Conservation (phyloP, 1,140 invertebrate species). For the Nymphalis io region DNA sequence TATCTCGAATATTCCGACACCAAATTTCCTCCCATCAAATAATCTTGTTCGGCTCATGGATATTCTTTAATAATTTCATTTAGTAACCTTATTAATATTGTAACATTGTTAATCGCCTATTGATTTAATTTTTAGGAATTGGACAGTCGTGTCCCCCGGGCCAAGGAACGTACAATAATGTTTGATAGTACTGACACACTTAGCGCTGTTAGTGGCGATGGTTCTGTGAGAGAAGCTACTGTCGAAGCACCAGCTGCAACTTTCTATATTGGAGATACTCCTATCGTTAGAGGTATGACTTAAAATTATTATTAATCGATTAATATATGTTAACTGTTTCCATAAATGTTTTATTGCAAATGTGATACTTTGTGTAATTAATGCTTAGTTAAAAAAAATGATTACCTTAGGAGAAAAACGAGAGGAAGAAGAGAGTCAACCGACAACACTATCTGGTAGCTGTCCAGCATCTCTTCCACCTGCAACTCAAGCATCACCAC, state of each 20-base stretch:
- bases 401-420: constrained; percentile 47
- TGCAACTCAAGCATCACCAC: constrained; percentile 59
- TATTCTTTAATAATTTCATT: no score
- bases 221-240: constrained; percentile 67
- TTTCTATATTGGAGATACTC: constrained; percentile 79
- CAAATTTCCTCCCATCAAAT: no score
- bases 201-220: constrained; percentile 72
- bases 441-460: constrained; percentile 61
- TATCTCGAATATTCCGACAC: no score
- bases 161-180: constrained; percentile 77
- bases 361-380: not conserved
- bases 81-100: no score
- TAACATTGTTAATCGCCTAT: not conserved
- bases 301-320: no score
- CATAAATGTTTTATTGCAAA: no score
- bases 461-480: constrained; percentile 71
- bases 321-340: no score
- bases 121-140: constrained; percentile 55
- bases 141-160: constrained; percentile 62
- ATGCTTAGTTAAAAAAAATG: not conserved
- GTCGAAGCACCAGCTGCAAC: constrained; percentile 71
- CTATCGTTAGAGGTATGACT: constrained; percentile 68
- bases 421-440: constrained; percentile 55
- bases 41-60: no score
- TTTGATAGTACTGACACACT: constrained; percentile 78